phyloP scores from a whole-genome alignment of 2,797 vertebrate genomes.

The Gobionotothen gibberifrons region DNA sequence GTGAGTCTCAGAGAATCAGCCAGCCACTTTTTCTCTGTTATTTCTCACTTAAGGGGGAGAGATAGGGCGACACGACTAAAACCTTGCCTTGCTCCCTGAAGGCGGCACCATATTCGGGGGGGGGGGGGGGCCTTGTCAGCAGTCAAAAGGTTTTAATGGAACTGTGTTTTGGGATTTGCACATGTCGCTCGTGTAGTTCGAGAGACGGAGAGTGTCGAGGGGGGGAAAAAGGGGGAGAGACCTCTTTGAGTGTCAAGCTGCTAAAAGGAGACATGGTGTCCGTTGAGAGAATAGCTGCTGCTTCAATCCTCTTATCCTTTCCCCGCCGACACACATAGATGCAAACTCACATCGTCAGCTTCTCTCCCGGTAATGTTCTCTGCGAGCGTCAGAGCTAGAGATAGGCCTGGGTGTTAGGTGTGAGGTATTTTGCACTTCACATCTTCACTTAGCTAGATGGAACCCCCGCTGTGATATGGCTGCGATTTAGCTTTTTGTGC shows the following conservation, averaged over 20 bases:
- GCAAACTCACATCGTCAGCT: conserved; percentile 46
- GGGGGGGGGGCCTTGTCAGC: conserved; percentile 71
- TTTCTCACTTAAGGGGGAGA: conserved; percentile 45
- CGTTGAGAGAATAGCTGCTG: conserved; percentile 45
- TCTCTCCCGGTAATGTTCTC: conserved; percentile 36
- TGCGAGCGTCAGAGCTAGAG: conserved; percentile 12
- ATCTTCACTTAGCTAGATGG: conserved; percentile 58
- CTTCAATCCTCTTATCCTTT: conserved; percentile 43
- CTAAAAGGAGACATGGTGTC: conserved; percentile 67
- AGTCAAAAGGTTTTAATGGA: conserved; percentile 81
- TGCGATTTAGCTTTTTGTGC: neutral
- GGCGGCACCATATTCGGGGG: conserved; percentile 62
- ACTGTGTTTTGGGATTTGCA: conserved; percentile 77
- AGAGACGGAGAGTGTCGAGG: conserved; percentile 52
- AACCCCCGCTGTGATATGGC: conserved; percentile 38
- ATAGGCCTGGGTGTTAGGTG: conserved; percentile 41
- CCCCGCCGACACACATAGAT: conserved; percentile 38
- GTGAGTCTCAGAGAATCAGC: conserved; percentile 39
- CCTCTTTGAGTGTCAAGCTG: conserved; percentile 60
- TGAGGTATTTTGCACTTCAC: conserved; percentile 44
- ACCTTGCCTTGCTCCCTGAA: conserved; percentile 53
- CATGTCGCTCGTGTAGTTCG: conserved; percentile 57
- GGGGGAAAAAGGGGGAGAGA: conserved; percentile 40
- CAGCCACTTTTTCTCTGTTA: conserved; percentile 41
- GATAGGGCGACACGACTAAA: conserved; percentile 59